Percentiles rank a stretch among this genome's conserved stretches.
These are phyloP conservation scores for Microctenopoma steveboyesi DNA, from an alignment of 2,797 vertebrate species.

Conservation along the genomic window DNA sequence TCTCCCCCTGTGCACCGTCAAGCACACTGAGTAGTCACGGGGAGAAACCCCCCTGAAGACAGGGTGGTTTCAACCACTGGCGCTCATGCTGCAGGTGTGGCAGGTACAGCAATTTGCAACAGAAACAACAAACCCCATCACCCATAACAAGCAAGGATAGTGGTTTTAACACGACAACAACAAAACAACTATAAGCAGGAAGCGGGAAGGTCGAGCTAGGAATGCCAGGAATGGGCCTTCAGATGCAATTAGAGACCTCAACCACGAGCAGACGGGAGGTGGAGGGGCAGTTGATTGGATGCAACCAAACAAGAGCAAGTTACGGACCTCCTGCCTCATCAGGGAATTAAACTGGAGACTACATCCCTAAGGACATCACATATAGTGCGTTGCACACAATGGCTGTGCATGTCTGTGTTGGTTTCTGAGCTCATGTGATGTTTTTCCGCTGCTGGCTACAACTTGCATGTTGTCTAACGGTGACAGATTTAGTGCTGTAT, in stretches of 20 bases:
- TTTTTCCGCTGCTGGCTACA: slow-evolving; percentile 34
- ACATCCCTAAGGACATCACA: slow-evolving; percentile 40
- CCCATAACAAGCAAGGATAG: slow-evolving; percentile 11
- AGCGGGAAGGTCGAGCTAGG: slow-evolving; percentile 37
- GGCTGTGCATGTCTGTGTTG: slow-evolving; percentile 26
- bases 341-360: slow-evolving; percentile 44
- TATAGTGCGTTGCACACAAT: slow-evolving; percentile 32
- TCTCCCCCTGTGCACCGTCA: background rate
- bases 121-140: too few species aligned
- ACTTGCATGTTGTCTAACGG: slow-evolving; percentile 11
- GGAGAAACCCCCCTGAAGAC: slow-evolving; percentile 7
- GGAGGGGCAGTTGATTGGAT: slow-evolving; percentile 18
- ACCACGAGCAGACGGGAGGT: slow-evolving; percentile 34
- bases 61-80: background rate
- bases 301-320: background rate
- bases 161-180: slow-evolving; percentile 32
- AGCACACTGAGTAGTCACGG: background rate
- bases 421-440: slow-evolving; percentile 46
- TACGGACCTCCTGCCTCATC: slow-evolving; percentile 38
- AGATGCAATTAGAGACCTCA: slow-evolving; percentile 55
- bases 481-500: slow-evolving; percentile 39
- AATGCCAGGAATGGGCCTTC: slow-evolving; percentile 55
- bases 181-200: slow-evolving; percentile 40
- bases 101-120: slow-evolving; percentile 13
- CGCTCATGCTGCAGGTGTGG: slow-evolving; percentile 25